Conservation (phyloP, 1,140 invertebrate species). For the Drosophila kepulauana region DNA sequence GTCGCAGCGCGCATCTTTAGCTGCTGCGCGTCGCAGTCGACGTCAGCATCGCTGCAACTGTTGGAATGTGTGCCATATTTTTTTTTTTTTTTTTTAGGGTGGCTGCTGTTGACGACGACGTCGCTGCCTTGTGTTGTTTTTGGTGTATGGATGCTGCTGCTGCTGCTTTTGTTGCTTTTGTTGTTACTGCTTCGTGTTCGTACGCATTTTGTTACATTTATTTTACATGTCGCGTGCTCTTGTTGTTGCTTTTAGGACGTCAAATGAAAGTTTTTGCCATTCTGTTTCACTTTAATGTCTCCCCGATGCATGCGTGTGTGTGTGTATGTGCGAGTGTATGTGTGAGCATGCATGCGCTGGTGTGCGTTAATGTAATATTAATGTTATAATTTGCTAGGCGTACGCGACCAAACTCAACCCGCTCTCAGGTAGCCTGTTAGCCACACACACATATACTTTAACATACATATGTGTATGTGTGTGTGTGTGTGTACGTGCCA, state of each 20-base stretch:
- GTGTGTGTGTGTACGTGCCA: constrained; percentile 30
- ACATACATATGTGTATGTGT: background rate
- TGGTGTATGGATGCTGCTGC: constrained; percentile 23
- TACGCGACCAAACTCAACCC: constrained; percentile 42
- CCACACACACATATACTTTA: background rate
- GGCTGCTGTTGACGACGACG: constrained; percentile 39
- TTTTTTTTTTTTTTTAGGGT: constrained; percentile 55
- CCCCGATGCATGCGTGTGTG: constrained; percentile 65
- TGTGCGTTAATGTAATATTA: constrained; percentile 81
- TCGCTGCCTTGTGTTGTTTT: constrained; percentile 56
- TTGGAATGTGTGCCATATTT: constrained; percentile 77
- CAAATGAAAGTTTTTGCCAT: constrained; percentile 68
- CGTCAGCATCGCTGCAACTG: constrained; percentile 69
- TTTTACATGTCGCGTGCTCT: constrained; percentile 57
- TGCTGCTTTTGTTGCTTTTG: constrained; percentile 20
- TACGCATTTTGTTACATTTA: constrained; percentile 69
- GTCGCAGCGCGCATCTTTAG: constrained; percentile 29
- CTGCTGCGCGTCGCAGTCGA: constrained; percentile 49
- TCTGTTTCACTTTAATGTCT: constrained; percentile 71
- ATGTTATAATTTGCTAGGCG: constrained; percentile 77
- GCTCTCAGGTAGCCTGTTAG: constrained; percentile 21
- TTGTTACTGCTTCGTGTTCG: constrained; percentile 41
- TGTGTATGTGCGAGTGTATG: constrained; percentile 31
- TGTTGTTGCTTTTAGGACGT: constrained; percentile 52
- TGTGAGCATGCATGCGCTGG: constrained; percentile 30